Conservation (phyloP, 2,888 invertebrate species). For the Gibbula magus region DNA sequence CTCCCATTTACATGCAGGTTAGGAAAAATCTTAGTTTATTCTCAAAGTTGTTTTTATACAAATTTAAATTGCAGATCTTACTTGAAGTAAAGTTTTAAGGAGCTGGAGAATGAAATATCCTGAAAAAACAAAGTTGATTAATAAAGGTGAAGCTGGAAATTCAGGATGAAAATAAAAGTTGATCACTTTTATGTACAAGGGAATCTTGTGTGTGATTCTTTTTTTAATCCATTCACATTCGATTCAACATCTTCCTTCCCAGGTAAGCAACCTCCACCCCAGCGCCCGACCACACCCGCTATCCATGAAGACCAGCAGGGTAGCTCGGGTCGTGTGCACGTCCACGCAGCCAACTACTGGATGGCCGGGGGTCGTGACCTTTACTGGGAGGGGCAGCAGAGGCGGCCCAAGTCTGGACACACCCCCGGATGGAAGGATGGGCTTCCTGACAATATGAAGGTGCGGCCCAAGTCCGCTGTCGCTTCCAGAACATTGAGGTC, state of each 20-base stretch:
- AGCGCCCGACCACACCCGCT: slow-evolving; percentile 58
- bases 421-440: slow-evolving; percentile 72
- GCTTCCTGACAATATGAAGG: slow-evolving; percentile 59
- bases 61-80: too few relatives aligned
- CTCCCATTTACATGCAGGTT: not conserved
- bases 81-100: too few relatives aligned
- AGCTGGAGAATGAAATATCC: too few relatives aligned
- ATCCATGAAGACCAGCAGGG: not conserved
- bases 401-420: slow-evolving; percentile 65
- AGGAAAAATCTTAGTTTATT: not conserved
- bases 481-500: slow-evolving; percentile 49
- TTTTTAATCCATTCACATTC: too few relatives aligned
- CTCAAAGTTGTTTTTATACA: too few relatives aligned
- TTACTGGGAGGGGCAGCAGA: slow-evolving; percentile 61
- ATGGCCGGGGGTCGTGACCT: slow-evolving; percentile 70
- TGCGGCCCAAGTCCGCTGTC: slow-evolving; percentile 59
- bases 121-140: too few relatives aligned
- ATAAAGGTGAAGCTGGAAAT: too few relatives aligned
- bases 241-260: slow-evolving; percentile 25
- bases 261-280: slow-evolving; percentile 54
- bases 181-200: too few relatives aligned
- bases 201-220: too few relatives aligned
- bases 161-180: too few relatives aligned
- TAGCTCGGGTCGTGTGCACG: not conserved
- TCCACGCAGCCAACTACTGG: slow-evolving; percentile 59